Evolutionary conservation across 1,140 invertebrate genomes (phyloP), one percentile per base, ranked within the genome.

Genomic region (Drosophila lowei): DNA sequence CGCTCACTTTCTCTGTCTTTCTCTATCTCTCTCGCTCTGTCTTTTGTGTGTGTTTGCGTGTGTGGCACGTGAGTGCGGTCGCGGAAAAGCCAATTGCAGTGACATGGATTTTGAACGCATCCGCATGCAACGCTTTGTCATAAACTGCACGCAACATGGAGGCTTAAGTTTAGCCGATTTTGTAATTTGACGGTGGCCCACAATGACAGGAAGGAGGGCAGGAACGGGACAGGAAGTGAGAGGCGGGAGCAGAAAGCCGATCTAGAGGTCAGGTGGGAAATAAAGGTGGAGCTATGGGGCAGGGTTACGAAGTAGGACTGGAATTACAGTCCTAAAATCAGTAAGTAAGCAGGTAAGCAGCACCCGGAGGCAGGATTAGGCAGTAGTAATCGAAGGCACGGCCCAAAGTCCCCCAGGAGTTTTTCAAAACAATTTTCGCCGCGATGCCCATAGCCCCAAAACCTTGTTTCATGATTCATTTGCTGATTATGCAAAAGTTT

Each of bases 101-200:
- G 60, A 49, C 41, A 52, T 25, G 71, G 59, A 25, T 57, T 57
- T 41, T 34, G 18, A 0, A n/a, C 34, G 49, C 49, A 50, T 74
- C 58, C 58, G 34, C 28, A 28, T 21, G 16, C 46, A n/a, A 3
- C 18, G 42, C 62, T 66, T 49, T 56, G 56, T 61, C 56, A 63
- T 70, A 63, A 59, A 57, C 65, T 50, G 43, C 53, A 74, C 48
- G 48, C 72, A 55, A 54, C 52, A 61, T 38, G 68, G 42, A 25
- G 61, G 72, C 53, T 75, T 75, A 73, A 74, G 48, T 30, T 66
- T 73, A 34, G 48, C 30, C 65, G 54, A 66, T 74, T 73, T 66
- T 66, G 61, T 66, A 66, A 66, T 73, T 73, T 75, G 72, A 59
- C 73, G 53, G 66, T 53, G 59, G 42, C 47, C 41, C 68, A 72